A percentile compares a stretch with the other conserved stretches of the same genome.
Evolutionary conservation across 1,140 invertebrate species (phyloP).

Genomic region (Drosophila pandora): DNA sequence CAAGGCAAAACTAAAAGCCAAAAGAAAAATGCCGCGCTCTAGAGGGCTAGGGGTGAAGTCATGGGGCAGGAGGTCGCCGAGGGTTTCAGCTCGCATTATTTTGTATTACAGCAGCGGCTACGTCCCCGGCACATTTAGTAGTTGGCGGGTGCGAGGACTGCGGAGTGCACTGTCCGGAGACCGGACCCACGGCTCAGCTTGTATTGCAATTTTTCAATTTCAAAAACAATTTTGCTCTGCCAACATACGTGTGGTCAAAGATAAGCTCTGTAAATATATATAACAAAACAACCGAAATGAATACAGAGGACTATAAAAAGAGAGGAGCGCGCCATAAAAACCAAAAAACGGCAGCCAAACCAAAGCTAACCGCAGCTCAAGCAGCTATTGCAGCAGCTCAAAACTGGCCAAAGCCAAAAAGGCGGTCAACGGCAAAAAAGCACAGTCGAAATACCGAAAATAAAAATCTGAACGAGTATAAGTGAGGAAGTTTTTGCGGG

Average conservation of each 20-base stretch:
- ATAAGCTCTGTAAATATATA: conserved; percentile 76
- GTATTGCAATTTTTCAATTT: conserved; percentile 82
- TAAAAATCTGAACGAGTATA: conserved; percentile 39
- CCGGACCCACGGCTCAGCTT: conserved; percentile 59
- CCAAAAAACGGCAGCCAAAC: conserved; percentile 64
- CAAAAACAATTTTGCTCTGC: conserved; percentile 81
- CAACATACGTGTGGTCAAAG: conserved; percentile 82
- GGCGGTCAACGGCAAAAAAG: conserved; percentile 55
- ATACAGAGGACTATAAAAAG: conserved; percentile 33
- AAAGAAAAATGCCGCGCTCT: conserved; percentile 68
- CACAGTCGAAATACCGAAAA: conserved; percentile 52
- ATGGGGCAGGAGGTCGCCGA: conserved; percentile 1
- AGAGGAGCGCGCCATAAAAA: conserved; percentile 57
- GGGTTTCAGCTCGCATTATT: conserved; percentile 65
- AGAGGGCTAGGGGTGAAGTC: not conserved
- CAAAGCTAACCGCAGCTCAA: conserved; percentile 79
- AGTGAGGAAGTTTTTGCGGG: not conserved
- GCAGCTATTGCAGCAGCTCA: conserved; percentile 75
- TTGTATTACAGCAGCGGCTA: conserved; percentile 63
- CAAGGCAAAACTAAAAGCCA: conserved; percentile 59
- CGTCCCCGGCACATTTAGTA: conserved; percentile 33
- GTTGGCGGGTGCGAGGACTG: not conserved
- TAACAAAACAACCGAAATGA: conserved; percentile 37
- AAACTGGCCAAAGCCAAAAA: conserved; percentile 74
- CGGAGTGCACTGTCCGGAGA: not conserved